Percentiles rank a stretch among this genome's conserved stretches.
Evolutionary conservation across 2,113 vertebrate species (phyloP).

Genomic region (Elanoides forficatus): DNA sequence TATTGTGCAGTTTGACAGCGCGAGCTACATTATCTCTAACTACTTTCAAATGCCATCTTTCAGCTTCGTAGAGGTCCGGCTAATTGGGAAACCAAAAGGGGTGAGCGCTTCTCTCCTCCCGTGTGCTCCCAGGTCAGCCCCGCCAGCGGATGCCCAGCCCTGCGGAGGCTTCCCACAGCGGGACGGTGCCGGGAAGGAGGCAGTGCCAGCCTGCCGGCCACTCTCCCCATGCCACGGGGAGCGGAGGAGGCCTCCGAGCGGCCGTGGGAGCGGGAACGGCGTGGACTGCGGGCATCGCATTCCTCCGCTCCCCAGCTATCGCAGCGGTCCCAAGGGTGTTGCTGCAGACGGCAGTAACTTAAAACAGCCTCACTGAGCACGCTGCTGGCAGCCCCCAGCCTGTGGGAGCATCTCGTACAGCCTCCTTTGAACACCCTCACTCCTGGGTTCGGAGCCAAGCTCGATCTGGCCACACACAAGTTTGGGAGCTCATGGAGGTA

Average conservation of each 20-base stretch:
- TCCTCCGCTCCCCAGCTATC: background rate
- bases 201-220: background rate
- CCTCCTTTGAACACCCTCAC: background rate
- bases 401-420: background rate
- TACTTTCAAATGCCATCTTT: background rate
- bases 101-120: background rate
- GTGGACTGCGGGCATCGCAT: background rate
- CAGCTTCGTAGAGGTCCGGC: background rate
- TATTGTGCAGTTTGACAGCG: background rate
- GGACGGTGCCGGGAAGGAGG: background rate
- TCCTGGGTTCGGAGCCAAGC: background rate
- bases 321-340: background rate
- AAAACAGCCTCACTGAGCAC: background rate
- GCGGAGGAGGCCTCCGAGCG: background rate
- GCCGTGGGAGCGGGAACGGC: background rate
- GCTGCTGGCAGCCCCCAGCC: background rate
- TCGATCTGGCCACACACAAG: background rate
- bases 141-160: rapidly evolving
- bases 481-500: background rate
- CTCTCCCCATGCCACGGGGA: background rate
- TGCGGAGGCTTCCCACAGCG: background rate
- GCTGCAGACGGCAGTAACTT: background rate
- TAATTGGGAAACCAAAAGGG: background rate
- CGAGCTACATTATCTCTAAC: background rate
- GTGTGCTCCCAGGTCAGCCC: background rate